A percentile compares a stretch with the other conserved stretches of the same genome.
Evolutionary conservation across 2,888 invertebrate genomes (phyloP).

Genomic region (Parapristionchus giblindavisi): DNA sequence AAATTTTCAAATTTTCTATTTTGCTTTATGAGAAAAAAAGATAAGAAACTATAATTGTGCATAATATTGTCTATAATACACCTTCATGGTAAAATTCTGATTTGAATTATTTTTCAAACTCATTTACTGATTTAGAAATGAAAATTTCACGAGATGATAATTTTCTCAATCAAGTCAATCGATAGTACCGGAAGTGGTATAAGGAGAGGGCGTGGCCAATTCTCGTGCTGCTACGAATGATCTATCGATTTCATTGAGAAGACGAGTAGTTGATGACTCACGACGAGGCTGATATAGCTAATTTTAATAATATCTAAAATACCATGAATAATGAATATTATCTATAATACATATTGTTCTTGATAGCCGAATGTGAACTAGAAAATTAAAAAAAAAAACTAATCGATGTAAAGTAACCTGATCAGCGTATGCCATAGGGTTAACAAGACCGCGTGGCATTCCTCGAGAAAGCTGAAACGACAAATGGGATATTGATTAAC

Average conservation of each 20-base stretch:
- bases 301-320: neutral
- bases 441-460: conserved; percentile 32
- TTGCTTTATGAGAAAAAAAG: no score
- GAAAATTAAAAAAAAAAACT: neutral
- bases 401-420: neutral
- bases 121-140: no score
- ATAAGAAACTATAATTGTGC: no score
- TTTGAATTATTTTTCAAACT: no score
- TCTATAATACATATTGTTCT: neutral
- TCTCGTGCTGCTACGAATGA: conserved; percentile 24
- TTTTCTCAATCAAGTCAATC: no score
- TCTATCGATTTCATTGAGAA: conserved; percentile 28
- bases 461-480: conserved; percentile 27
- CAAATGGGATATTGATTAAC: neutral
- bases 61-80: no score
- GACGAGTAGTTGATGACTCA: neutral
- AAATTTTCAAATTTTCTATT: no score
- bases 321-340: neutral
- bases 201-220: conserved; percentile 37
- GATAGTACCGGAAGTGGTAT: conserved; percentile 35
- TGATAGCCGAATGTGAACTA: neutral
- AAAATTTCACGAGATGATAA: no score
- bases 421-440: neutral
- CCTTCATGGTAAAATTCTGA: no score
- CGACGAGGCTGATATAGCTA: neutral